phyloP scores from a whole-genome alignment of 2,888 invertebrate species.

The Hirtodrosophila cameraria region DNA sequence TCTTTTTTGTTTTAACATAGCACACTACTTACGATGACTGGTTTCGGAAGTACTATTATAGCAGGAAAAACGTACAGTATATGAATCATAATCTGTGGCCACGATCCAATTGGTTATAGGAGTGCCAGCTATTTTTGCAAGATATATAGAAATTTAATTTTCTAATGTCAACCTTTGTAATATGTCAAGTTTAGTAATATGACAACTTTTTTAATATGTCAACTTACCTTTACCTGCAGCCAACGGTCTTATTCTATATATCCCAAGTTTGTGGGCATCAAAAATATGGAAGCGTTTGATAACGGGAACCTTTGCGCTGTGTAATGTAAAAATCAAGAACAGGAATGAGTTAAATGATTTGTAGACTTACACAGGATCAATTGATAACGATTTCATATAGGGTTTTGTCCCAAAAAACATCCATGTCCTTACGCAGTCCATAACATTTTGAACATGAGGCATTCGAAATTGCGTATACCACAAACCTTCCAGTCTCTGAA shows the following conservation, averaged over 20 bases:
- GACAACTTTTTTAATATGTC: too few species aligned
- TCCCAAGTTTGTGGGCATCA: neutral
- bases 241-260: neutral
- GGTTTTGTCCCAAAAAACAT: too few species aligned
- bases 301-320: neutral
- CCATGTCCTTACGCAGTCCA: neutral
- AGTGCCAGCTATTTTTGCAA: too few species aligned
- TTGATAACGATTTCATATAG: neutral
- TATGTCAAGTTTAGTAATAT: too few species aligned
- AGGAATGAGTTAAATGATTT: neutral
- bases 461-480: slow-evolving; percentile 2
- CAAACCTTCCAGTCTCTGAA: neutral
- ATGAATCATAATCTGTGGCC: slow-evolving; percentile 5
- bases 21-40: neutral
- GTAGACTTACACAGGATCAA: neutral
- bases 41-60: neutral
- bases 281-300: neutral
- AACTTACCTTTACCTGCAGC: neutral
- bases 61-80: slow-evolving; percentile 7
- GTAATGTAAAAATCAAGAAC: neutral
- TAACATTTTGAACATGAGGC: neutral
- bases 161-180: too few species aligned
- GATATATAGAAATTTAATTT: too few species aligned
- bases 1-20: too few species aligned
- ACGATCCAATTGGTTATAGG: slow-evolving; percentile 2